Base-by-base conservation (phyloP, 2,113 vertebrate genomes). In the Crotalus horridus region DNA sequence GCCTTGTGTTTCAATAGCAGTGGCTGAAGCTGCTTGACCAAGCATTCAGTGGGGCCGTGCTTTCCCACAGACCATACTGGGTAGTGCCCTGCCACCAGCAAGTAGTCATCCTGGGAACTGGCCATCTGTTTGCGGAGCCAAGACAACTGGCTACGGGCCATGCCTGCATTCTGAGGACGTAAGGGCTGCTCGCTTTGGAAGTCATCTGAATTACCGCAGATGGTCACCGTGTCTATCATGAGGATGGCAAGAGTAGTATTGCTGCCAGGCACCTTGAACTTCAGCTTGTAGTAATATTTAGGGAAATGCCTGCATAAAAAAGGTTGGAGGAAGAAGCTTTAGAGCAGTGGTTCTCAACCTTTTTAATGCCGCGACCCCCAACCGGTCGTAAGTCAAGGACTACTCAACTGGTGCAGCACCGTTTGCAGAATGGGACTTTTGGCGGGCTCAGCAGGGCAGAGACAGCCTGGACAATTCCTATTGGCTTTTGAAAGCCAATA, bases 41-140 rank as follows among this genome's bases (percentile, higher is more conserved):
- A 97, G 92, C 99, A 99, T 55, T 95, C 92, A 0, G 98, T 99
- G 92, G 99, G 98, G 0, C 99, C 99, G 0, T 99, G 99, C 92
- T 98, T 98, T 0, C 98, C 99, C 85, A 99, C 98, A 0, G 99
- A 99, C 99, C 99, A 99, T 90, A 99, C 97, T 0, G 99, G 99
- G 96, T 99, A 99, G 96, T 99, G 99, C 0, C 99, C 99, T 0
- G 98, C 98, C 95, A 99, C 97, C 96, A 99, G 93, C 91, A 99
- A 95, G 48, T 98, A 99, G 94, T 98, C 98, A 0, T 99, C 98
- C 87, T 96, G 98, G 69, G 98, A 98, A 0, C 23, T 95, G 0
- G 97, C 97, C 97, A 99, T 94, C 55, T 98, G 97, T 29, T 98
- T 95, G 96, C 97, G 96, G 94, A 99, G 97, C 99, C 99, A 99